These are phyloP conservation scores for Plagiodera versicolora DNA, from an alignment of 2,888 invertebrate species.

Conservation along the genomic window DNA sequence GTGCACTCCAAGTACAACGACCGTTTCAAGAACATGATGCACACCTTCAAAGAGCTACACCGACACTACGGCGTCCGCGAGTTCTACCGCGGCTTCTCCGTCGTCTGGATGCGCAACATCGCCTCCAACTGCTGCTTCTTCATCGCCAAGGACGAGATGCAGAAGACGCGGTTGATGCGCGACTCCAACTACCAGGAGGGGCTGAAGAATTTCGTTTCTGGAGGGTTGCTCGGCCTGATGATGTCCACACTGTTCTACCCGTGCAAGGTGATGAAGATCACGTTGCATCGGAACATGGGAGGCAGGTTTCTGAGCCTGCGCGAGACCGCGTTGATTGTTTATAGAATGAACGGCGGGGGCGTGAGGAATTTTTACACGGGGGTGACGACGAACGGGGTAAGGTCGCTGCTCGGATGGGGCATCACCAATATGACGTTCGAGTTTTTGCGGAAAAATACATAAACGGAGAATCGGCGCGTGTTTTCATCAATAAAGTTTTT, in stretches of 20 bases:
- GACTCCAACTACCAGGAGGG: slow-evolving; percentile 15
- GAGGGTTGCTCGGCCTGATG: slow-evolving; percentile 27
- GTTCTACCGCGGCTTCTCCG: slow-evolving; percentile 31
- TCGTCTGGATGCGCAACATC: slow-evolving; percentile 28
- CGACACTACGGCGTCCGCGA: slow-evolving; percentile 29
- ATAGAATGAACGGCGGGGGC: slow-evolving; percentile 23
- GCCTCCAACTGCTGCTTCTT: slow-evolving; percentile 30
- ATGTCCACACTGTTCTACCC: slow-evolving; percentile 33
- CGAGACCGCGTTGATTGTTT: slow-evolving; percentile 23
- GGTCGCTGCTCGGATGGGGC: slow-evolving; percentile 33
- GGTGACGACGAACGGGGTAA: slow-evolving; percentile 19
- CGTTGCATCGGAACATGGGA: slow-evolving; percentile 30
- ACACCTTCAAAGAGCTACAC: slow-evolving; percentile 22
- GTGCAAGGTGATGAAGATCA: slow-evolving; percentile 32
- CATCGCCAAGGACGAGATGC: slow-evolving; percentile 24
- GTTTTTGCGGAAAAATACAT: slow-evolving; percentile 14
- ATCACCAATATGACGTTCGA: slow-evolving; percentile 30
- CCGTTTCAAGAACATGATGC: slow-evolving; percentile 31
- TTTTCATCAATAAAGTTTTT: no score
- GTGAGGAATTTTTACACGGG: slow-evolving; percentile 33
- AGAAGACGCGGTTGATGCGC: slow-evolving; percentile 18
- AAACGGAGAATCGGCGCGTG: neutral
- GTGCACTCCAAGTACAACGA: slow-evolving; percentile 28
- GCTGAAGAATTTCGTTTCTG: slow-evolving; percentile 28
- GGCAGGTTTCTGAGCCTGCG: slow-evolving; percentile 19